Percentiles rank a stretch among this genome's conserved stretches.
Conservation (phyloP, 2,888 invertebrate species). For the Leptinotarsa peninsularis region DNA sequence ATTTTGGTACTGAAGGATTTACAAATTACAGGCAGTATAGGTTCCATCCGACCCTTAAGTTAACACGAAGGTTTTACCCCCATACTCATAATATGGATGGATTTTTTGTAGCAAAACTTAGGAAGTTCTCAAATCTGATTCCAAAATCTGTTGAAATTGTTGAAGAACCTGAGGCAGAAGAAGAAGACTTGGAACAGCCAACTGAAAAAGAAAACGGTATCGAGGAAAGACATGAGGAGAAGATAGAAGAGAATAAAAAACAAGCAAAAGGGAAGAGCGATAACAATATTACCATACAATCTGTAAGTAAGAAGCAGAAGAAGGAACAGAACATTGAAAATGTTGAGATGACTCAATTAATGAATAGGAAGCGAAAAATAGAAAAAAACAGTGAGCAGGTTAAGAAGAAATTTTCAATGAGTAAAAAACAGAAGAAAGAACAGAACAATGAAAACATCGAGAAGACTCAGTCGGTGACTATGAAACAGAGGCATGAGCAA, state of each 20-base stretch:
- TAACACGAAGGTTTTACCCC: constrained; percentile 94
- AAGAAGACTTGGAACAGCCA: constrained; percentile 55
- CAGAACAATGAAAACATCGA: background rate
- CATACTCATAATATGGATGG: constrained; percentile 99
- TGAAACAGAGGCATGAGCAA: too few relatives aligned
- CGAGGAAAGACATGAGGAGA: constrained; percentile 10
- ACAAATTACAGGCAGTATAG: constrained; percentile 85
- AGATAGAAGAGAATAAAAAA: constrained; percentile 23
- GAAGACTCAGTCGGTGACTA: background rate
- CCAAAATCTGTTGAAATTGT: constrained; percentile 55
- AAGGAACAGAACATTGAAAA: constrained; percentile 7
- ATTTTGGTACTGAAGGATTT: constrained; percentile 96
- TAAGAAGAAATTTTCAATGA: background rate
- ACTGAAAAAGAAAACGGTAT: constrained; percentile 14
- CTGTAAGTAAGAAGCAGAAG: constrained; percentile 9
- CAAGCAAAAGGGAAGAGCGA: constrained; percentile 10
- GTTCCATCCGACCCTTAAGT: constrained; percentile 85
- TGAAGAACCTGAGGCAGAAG: constrained; percentile 65
- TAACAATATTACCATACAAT: constrained; percentile 6
- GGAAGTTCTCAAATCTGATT: constrained; percentile 89
- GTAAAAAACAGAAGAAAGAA: background rate
- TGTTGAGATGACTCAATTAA: constrained; percentile 1
- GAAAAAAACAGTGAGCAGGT: background rate
- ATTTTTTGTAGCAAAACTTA: constrained; percentile 97
- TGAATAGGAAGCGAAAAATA: background rate